Evolutionary conservation across 1,140 invertebrate genomes (phyloP), one percentile per base, ranked within the genome.

Genomic region (Anoplolepis gracilipes): DNA sequence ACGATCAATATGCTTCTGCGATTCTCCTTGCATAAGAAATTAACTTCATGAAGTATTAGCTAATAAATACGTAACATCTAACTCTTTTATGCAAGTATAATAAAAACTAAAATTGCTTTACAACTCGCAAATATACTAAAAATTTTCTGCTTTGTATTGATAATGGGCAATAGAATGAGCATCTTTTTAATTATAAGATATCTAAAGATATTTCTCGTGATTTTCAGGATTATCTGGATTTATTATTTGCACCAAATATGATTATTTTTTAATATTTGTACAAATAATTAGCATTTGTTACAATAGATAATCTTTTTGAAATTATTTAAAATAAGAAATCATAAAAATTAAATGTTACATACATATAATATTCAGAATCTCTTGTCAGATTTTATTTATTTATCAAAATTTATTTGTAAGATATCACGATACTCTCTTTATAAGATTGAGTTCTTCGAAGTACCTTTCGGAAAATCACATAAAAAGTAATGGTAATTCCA

Each of bases 401-500:
- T 49, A 33, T 8, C 28, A 39, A 1, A 57, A 30, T n/a, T 57
- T 49, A 1, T 75, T 55, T 28, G 3, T 0, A 28, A 22, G 22
- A 1, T 55, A 55, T 55, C 7, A 2, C n/a, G 13, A 67, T n/a
- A 28, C 4, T 55, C n/a, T 10, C n/a, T n/a, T n/a, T n/a, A n/a
- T n/a, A 36, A 39, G 10, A 79, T 57, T 13, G 39, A 55, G 22
- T 28, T 42, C 2, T n/a, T 13, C 10, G 8, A 30, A 79, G 22
- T 13, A 28, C 1, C 6, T 10, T 55, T 62, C n/a, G 28, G 22
- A 36, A 4, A 36, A 13, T 69, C 4, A 1, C 22, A 33, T 30
- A 33, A 19, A 88, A 79, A n/a, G n/a, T 76, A 28, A 0, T 7
- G 72, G n/a, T 75, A 87, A 85, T 73, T 42, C 59, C 69, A 57